phyloP scores from a whole-genome alignment of 2,113 vertebrate genomes.

The Neopipo cinnamomea region DNA sequence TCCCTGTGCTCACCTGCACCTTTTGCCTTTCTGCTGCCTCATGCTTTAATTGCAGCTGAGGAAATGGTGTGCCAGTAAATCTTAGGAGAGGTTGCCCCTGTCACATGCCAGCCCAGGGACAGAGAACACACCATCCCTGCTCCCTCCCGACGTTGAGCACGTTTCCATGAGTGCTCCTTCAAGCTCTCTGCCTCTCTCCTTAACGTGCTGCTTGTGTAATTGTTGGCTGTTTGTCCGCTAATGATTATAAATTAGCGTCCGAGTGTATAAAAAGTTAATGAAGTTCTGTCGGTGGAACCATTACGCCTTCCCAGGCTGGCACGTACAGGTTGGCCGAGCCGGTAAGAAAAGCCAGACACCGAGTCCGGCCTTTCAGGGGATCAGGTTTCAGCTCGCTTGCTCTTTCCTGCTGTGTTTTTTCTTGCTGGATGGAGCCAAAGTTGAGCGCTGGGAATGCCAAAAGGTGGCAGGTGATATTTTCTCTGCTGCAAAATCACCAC shows the following conservation, averaged over 20 bases:
- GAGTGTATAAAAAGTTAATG: conserved; percentile 69
- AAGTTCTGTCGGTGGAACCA: conserved; percentile 69
- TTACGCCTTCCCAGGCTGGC: conserved; percentile 55
- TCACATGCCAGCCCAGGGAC: neutral
- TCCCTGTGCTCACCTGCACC: neutral
- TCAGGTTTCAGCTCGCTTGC: conserved; percentile 65
- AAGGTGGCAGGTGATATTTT: conserved; percentile 26
- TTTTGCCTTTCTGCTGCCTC: neutral
- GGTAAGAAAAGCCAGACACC: conserved; percentile 51
- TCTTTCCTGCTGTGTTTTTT: conserved; percentile 24
- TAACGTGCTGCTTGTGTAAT: conserved; percentile 61
- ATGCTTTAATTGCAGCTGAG: neutral
- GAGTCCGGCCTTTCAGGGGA: conserved; percentile 46
- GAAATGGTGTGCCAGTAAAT: neutral
- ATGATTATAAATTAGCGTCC: conserved; percentile 72
- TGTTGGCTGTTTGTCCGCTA: conserved; percentile 67
- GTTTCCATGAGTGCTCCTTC: neutral
- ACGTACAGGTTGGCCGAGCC: conserved; percentile 59
- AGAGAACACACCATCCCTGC: fast-evolving
- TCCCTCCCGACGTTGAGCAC: fast-evolving
- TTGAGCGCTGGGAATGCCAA: neutral
- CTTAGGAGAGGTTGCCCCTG: neutral
- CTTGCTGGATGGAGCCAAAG: conserved; percentile 27
- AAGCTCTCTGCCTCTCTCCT: neutral
- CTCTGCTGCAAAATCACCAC: neutral